Evolutionary conservation across 2,797 vertebrate species (phyloP), one percentile per base, ranked within the genome.

Genomic region (Cetoscarus ocellatus): DNA sequence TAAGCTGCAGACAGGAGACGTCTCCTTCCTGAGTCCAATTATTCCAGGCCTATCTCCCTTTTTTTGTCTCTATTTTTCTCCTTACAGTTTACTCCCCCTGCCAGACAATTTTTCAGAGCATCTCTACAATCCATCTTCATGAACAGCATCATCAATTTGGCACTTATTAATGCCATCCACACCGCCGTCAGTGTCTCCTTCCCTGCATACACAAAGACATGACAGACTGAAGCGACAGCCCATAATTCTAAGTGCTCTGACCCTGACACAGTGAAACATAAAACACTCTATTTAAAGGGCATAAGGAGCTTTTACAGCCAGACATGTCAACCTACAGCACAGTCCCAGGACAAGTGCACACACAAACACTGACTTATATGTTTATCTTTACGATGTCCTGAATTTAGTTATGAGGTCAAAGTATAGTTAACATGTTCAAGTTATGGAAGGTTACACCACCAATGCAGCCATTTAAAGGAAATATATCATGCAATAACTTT

Each of bases 241-340:
- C 71, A 75, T 83, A 80, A 84, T 73, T 85, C 66, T 73, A 10
- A 44, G 56, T 35, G 61, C 70, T 47, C 56, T 81, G 68, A 79
- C 77, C 77, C 76, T 79, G 83, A 83, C 73, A 73, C 27, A 3
- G 42, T 73, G 70, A 72, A 73, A 78, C 67, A 80, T 82, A 80
- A 84, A 86, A 66, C 79, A 79, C 62, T 84, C 71, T 51, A 75
- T 85, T 82, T 79, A 84, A 86, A 86, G 76, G 70, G 9, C 70
- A 72, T 73, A 62, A 65, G 73, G 39, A 15, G 42, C 10, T 79
- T 80, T 86, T 66, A 86, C 40, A 59, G 74, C 62, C 14, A 53
- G 13, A 61, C 57, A 71, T 56, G 58, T 85, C 78, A 70, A 49
- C 43, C 27, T 56, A 5, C 27, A 38, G 8, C 18, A 27, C 27